A percentile compares a stretch with the other conserved stretches of the same genome.
phyloP scores from a whole-genome alignment of 35 echinoderm and acorn worm genomes.

The Holothuria glaberrima region DNA sequence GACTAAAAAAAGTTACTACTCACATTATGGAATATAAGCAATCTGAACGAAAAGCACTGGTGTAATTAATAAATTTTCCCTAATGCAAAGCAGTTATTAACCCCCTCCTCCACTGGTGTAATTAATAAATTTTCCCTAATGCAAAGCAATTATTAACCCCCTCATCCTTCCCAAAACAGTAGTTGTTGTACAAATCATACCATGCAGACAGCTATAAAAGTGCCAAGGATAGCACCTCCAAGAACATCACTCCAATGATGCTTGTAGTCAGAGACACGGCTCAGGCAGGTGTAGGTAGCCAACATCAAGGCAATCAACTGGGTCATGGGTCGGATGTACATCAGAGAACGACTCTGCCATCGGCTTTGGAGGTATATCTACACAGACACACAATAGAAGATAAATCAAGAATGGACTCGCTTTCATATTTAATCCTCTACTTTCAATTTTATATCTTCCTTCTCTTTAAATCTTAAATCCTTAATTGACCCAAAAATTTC shows the following conservation, averaged over 20 bases:
- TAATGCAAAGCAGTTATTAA: too few species aligned
- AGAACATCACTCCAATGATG: conserved; percentile 96
- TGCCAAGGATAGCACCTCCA: conserved; percentile 77
- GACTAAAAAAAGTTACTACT: too few species aligned
- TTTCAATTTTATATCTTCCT: too few species aligned
- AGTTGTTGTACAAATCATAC: conserved; percentile 46
- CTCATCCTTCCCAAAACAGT: too few species aligned
- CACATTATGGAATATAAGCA: too few species aligned
- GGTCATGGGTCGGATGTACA: conserved; percentile 78
- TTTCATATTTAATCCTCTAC: too few species aligned
- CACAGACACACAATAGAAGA: not conserved
- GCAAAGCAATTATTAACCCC: too few species aligned
- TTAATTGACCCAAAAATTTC: too few species aligned
- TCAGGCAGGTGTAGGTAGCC: conserved; percentile 85
- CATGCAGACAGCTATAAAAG: conserved; percentile 65
- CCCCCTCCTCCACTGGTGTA: too few species aligned
- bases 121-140: not conserved
- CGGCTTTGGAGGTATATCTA: conserved; percentile 94
- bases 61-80: not conserved
- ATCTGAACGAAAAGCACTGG: not conserved
- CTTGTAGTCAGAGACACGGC: conserved; percentile 90
- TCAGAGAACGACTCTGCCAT: conserved; percentile 82
- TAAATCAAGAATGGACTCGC: too few species aligned
- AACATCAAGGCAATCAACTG: conserved; percentile 81
- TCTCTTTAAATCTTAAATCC: too few species aligned